Base-by-base conservation (phyloP, 2,797 vertebrate species). In the Toxotes lorentzi region DNA sequence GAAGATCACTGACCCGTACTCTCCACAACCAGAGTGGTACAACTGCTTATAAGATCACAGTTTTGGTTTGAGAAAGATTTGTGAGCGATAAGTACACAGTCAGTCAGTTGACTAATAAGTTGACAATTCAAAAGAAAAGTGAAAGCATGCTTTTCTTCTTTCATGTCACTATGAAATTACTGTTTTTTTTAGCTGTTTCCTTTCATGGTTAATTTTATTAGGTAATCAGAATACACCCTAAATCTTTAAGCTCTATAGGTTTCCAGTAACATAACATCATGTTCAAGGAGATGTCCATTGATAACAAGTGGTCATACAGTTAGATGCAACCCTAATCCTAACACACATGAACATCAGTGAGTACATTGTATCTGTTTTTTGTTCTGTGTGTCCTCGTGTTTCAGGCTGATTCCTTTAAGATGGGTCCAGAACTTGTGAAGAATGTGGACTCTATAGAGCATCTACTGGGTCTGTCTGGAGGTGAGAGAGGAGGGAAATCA, bases 351-450 rank as follows among this genome's bases (percentile, higher is more conserved):
- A 32, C 32, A 34, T 58, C 19, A 43, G n/a, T 54, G 41, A 12
- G 24, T 41, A 1, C 12, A 19, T 14, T 63, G 9, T 63, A 1
- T 58, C 7, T 51, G 4, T 70, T 0, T 58, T 43, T 32, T 81
- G 13, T 3, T 64, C 30, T 68, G 13, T 82, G 34, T 74, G 23
- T 92, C 5, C n/a, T 7, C 32, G 8, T 75, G 24, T 23, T 7
- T 73, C 83, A 99, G 98, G 95, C 95, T 13, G 98, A 99, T 93
- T 99, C 98, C 69, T 98, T 98, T 90, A 97, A 97, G 91, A 97
- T 97, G 97, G 96, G 95, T 72, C 94, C 95, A 88, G 96, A 97
- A 12, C 93, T 96, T 32, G 81, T 95, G 47, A 96, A 95, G 84
- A 94, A 89, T 40, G 63, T 95, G 64, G 94, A 95, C 35, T 90